Conservation (phyloP, 2,797 vertebrate species). For the Sebastes nivosus region DNA sequence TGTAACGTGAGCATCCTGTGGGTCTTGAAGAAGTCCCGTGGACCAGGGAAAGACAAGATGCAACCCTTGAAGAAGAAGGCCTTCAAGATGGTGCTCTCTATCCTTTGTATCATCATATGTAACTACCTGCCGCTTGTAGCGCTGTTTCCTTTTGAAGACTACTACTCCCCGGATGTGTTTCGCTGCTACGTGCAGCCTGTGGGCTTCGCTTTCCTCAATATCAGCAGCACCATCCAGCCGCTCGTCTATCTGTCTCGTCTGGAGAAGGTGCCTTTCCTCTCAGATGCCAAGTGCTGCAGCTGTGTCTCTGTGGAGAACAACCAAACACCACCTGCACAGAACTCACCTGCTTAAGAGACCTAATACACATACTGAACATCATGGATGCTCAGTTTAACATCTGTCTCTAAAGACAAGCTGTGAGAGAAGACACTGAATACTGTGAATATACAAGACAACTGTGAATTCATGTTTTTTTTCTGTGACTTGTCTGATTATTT, state of each 20-base stretch:
- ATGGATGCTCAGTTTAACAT: neutral
- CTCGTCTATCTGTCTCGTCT: conserved; percentile 79
- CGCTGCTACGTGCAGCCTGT: conserved; percentile 81
- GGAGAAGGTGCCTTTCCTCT: conserved; percentile 78
- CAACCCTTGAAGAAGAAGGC: conserved; percentile 86
- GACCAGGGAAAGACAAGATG: conserved; percentile 81
- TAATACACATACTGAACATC: neutral
- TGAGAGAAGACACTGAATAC: neutral
- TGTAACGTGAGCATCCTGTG: conserved; percentile 79
- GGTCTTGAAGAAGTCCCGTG: conserved; percentile 76
- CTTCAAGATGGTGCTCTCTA: conserved; percentile 81
- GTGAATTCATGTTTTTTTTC: neutral
- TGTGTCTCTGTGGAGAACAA: conserved; percentile 10
- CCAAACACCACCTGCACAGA: conserved; percentile 10
- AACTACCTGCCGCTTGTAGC: conserved; percentile 83
- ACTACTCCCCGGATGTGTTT: conserved; percentile 72
- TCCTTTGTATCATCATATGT: conserved; percentile 77
- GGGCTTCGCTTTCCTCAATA: conserved; percentile 81
- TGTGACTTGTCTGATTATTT: neutral
- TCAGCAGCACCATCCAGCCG: conserved; percentile 84
- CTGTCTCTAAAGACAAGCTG: neutral
- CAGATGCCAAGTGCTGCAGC: conserved; percentile 50
- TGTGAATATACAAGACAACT: neutral
- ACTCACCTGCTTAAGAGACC: conserved; percentile 1
- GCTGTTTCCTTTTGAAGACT: conserved; percentile 81